Evolutionary conservation across 2,113 vertebrate genomes (phyloP), one percentile per base, ranked within the genome.

Genomic region (Coregonus clupeaformis): DNA sequence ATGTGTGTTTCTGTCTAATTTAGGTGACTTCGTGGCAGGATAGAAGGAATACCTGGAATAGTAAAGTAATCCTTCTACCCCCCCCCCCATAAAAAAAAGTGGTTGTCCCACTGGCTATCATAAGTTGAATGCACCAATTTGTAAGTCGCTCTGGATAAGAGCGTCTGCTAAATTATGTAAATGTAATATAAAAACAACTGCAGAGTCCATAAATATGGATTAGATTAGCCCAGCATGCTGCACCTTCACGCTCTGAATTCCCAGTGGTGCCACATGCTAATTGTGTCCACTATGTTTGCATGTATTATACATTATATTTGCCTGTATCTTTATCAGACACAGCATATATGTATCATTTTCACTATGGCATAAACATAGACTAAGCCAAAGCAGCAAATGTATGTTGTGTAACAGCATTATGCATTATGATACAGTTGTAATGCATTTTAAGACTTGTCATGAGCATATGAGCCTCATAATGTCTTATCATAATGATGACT

Each of bases 131-230:
- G n/a, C n/a, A n/a, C n/a, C n/a, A n/a, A n/a, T n/a, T n/a, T n/a
- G n/a, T n/a, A n/a, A n/a, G n/a, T n/a, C n/a, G n/a, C n/a, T n/a
- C n/a, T n/a, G n/a, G n/a, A n/a, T n/a, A n/a, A n/a, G n/a, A n/a
- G n/a, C n/a, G n/a, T n/a, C n/a, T n/a, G n/a, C n/a, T n/a, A n/a
- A n/a, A n/a, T n/a, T n/a, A n/a, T n/a, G n/a, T n/a, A n/a, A n/a
- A n/a, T n/a, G n/a, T n/a, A n/a, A n/a, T n/a, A 68, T 73, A 78
- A 20, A 85, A 27, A 52, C 16, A 52, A 18, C 49, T 52, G 47
- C 14, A 49, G 11, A 91, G 36, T 7, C 36, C 7, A 36, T 36
- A 89, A 81, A 93, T 93, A 84, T 82, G 77, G 72, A 83, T 84
- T 59, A n/a, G 32, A 42, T 71, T 74, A 60, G 75, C 63, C 9